Percentiles rank a stretch among this genome's conserved stretches.
phyloP scores from a whole-genome alignment of 2,888 invertebrate species.

The Eretmocerus hayati region DNA sequence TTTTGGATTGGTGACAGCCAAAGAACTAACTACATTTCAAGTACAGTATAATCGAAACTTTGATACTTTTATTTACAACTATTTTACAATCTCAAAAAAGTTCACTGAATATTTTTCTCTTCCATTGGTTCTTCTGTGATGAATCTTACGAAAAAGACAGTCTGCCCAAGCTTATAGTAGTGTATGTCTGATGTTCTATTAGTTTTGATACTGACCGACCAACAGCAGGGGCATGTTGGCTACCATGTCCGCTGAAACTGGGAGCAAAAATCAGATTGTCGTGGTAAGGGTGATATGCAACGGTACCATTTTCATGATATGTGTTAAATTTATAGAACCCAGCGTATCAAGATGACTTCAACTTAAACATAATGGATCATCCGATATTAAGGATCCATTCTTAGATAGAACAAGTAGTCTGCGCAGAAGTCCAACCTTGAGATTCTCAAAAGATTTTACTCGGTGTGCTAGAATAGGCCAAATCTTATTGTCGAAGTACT shows the following conservation, averaged over 20 bases:
- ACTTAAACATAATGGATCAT: too few species aligned
- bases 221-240: slow-evolving; percentile 90
- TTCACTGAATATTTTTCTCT: slow-evolving; percentile 51
- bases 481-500: slow-evolving; percentile 63
- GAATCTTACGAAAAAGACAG: slow-evolving; percentile 75
- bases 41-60: slow-evolving; percentile 10
- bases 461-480: slow-evolving; percentile 72
- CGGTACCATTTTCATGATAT: slow-evolving; percentile 84
- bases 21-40: not conserved
- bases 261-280: slow-evolving; percentile 78
- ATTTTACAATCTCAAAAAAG: slow-evolving; percentile 1
- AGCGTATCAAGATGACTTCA: slow-evolving; percentile 74
- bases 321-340: slow-evolving; percentile 87
- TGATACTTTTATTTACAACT: slow-evolving; percentile 21
- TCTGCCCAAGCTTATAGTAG: slow-evolving; percentile 71
- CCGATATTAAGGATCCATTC: too few species aligned
- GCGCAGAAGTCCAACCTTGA: slow-evolving; percentile 71
- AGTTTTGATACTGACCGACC: slow-evolving; percentile 84
- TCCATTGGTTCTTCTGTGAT: slow-evolving; percentile 55
- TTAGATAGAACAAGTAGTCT: too few species aligned
- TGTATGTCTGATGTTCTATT: slow-evolving; percentile 68
- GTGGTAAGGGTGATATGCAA: slow-evolving; percentile 82
- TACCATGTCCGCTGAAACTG: slow-evolving; percentile 88
- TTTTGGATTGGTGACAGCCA: slow-evolving; percentile 6
- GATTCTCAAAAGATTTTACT: slow-evolving; percentile 69